Percentiles rank a stretch among this genome's conserved stretches.
Evolutionary conservation across 2,888 invertebrate genomes (phyloP).

Genomic region (Choreutis nemorana): DNA sequence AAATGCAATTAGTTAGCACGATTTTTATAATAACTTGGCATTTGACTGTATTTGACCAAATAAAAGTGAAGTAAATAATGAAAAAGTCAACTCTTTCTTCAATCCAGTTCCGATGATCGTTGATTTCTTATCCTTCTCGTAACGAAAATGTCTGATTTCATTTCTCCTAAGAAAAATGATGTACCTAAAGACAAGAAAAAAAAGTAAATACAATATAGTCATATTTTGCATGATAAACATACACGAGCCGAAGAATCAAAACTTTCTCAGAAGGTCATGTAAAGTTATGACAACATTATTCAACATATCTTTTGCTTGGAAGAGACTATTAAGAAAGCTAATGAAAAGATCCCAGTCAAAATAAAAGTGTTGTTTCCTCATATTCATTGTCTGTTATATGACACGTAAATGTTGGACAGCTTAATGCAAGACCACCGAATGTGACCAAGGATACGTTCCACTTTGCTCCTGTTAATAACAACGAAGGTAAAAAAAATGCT

Average conservation of each 20-base stretch:
- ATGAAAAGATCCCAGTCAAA: neutral
- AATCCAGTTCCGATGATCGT: too few species aligned
- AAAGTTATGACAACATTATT: conserved; percentile 5
- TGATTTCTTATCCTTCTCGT: too few species aligned
- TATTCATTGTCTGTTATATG: conserved; percentile 40
- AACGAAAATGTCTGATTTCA: too few species aligned
- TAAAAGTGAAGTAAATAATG: too few species aligned
- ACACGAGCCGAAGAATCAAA: conserved; percentile 2
- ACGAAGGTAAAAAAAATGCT: neutral
- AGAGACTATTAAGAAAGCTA: conserved; percentile 3
- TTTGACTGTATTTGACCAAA: too few species aligned
- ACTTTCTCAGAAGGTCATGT: neutral
- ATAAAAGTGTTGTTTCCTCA: conserved; percentile 18
- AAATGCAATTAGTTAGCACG: too few species aligned
- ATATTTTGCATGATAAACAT: neutral
- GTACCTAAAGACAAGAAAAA: too few species aligned
- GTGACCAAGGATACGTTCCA: conserved; percentile 1
- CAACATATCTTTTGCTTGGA: conserved; percentile 1
- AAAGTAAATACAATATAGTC: too few species aligned
- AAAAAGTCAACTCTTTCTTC: too few species aligned
- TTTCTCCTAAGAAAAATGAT: too few species aligned
- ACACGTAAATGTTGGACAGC: conserved; percentile 30
- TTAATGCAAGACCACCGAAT: conserved; percentile 13
- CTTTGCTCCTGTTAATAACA: neutral
- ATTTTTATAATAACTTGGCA: too few species aligned